A percentile compares a stretch with the other conserved stretches of the same genome.
Conservation (phyloP, 2,113 vertebrate species). For the Cnemophilus loriae region DNA sequence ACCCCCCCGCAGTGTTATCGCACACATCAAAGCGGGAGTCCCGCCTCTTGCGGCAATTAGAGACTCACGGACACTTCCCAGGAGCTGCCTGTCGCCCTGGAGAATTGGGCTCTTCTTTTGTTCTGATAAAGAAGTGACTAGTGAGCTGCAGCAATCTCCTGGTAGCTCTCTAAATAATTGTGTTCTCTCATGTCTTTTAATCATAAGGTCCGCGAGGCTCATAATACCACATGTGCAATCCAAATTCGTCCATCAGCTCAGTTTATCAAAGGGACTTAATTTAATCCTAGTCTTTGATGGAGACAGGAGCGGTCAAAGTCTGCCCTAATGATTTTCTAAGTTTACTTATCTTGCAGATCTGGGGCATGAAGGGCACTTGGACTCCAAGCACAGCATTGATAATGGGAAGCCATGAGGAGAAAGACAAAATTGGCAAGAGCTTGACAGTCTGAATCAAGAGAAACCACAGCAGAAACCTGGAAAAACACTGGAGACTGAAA, state of each 20-base stretch:
- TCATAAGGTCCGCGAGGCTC: not conserved
- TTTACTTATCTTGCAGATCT: slow-evolving; percentile 41
- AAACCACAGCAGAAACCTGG: not conserved
- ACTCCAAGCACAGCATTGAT: not conserved
- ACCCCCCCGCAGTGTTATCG: accelerated
- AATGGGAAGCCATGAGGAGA: not conserved
- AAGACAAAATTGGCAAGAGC: not conserved
- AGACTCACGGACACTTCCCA: not conserved
- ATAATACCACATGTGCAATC: not conserved
- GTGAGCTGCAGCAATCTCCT: not conserved
- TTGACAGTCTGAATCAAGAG: not conserved
- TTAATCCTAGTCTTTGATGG: slow-evolving; percentile 36
- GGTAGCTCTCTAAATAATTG: slow-evolving; percentile 16
- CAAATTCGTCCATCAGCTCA: slow-evolving; percentile 32
- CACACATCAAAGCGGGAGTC: not conserved
- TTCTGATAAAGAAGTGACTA: not conserved
- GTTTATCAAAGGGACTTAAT: slow-evolving; percentile 44
- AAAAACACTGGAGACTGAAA: not conserved
- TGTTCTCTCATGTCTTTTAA: slow-evolving; percentile 36
- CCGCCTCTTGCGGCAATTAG: not conserved
- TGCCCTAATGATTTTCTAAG: slow-evolving; percentile 30
- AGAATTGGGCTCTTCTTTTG: not conserved
- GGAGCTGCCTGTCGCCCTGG: not conserved
- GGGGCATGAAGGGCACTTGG: not conserved
- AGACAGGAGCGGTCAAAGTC: not conserved